Base-by-base conservation (phyloP, 2,797 vertebrate species). In the Crax fasciolata region DNA sequence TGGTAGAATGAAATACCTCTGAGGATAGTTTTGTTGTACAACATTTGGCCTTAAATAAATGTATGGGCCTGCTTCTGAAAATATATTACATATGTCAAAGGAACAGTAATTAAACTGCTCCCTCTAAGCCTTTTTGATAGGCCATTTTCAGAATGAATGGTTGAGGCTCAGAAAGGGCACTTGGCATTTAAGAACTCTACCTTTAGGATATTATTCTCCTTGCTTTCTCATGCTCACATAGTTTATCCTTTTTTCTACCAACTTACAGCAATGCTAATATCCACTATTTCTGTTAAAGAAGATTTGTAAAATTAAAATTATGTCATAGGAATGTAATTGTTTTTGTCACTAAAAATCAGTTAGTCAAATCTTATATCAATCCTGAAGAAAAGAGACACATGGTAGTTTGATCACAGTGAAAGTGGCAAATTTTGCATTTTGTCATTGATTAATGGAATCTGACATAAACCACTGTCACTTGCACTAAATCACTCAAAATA, bases 31-130 rank as follows among this genome's bases (percentile, higher is more conserved):
- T 96, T 96, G 87, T 93, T 97, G 79, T 96, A 87, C 82, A 97
- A 95, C 83, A 92, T 95, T 97, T 97, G 91, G 63, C 89, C 87
- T 97, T 96, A 97, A 97, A 97, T 97, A 97, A 97, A 96, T 97
- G 68, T 96, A 83, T 58, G 52, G 89, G 24, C 28, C 73, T 97
- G 77, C 67, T 97, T 93, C 87, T 97, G 90, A 95, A 97, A 98
- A 98, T 96, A 89, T 96, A 97, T 97, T 97, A 88, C 84, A 55
- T 89, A 82, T 96, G 95, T 97, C 97, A 97, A 95, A 97, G 84
- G 79, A 97, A 94, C 91, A 95, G 93, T 98, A 98, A 98, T 98
- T 98, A 98, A 97, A 97, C 87, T 95, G 66, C 73, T 97, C 80
- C 88, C 82, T 96, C 94, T 93, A 97, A 97, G 96, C 70, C 66